Conservation (phyloP, 2,113 vertebrate genomes). For the Canis aureus region DNA sequence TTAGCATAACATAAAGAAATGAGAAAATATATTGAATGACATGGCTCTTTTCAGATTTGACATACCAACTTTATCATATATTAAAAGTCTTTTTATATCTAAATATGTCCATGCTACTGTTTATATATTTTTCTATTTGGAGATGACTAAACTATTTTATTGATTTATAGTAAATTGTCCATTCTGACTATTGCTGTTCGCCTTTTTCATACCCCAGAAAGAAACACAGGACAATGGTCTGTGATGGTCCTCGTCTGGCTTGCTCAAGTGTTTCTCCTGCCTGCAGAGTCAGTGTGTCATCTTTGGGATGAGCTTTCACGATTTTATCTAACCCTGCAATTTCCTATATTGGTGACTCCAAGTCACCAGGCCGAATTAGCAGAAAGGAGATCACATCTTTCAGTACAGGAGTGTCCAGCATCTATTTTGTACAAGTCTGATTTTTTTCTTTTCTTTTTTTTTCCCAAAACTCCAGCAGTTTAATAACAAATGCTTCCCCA, state of each 20-base stretch:
- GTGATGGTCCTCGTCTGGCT: neutral
- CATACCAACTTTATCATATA: neutral
- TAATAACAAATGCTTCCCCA: slow-evolving; percentile 50
- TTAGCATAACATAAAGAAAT: neutral
- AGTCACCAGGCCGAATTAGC: neutral
- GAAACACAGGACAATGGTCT: neutral
- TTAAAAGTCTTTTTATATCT: neutral
- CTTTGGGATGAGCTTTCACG: neutral
- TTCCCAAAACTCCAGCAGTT: slow-evolving; percentile 55
- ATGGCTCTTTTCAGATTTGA: neutral
- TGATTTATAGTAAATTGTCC: neutral
- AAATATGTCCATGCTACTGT: neutral
- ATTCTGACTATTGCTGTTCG: neutral
- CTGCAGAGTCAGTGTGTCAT: neutral
- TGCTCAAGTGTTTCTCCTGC: neutral
- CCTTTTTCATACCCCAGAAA: neutral
- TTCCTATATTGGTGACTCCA: neutral
- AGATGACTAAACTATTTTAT: neutral
- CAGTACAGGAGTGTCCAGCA: neutral
- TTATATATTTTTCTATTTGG: neutral
- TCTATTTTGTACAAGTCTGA: neutral
- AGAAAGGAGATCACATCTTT: neutral
- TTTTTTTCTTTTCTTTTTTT: neutral
- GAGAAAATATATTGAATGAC: neutral
- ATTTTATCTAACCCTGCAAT: neutral